Evolutionary conservation across 2,797 vertebrate species (phyloP), one percentile per base, ranked within the genome.

Genomic region (Neomorphus geoffroyi): DNA sequence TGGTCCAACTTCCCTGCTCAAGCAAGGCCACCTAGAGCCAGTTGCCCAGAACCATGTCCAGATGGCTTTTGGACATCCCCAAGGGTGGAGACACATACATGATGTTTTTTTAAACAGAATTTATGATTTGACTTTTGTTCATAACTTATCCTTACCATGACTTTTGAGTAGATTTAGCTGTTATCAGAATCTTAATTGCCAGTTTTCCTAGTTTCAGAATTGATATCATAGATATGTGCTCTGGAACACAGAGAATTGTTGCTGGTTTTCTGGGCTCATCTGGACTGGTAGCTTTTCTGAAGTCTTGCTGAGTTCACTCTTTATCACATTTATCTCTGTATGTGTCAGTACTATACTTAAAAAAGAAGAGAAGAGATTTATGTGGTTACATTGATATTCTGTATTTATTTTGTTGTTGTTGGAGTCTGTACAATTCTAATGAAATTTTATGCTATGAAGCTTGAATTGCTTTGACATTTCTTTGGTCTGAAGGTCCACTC

Each of bases 291-390:
- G 7, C 7, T 3, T 22, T 84, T 48, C 78, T 81, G 27, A 87
- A 39, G 2, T 77, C 16, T 56, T 86, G 15, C 19, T 0, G 2
- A 58, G 7, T 64, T 70, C 1, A 10, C 61, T 79, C 1, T 1
- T 82, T 67, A 23, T 27, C 32, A 18, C 27, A 14, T 86, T 94
- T 2, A 41, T 81, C 9, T 83, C 58, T 74, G 6, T 16, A 10
- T 81, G 86, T 72, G 15, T 39, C 7, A 4, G 65, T 84, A 54
- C 7, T 35, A 27, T 61, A 45, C 50, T 35, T 80, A 11, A 67
- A 50, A 53, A 83, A 54, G 18, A n/a, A 79, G 54, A 78, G 6
- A 71, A 69, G 2, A 45, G 16, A 37, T 64, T 65, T 60, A 13
- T 41, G 30, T 57, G 21, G 4, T 65, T 58, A n/a, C 11, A 7